Conservation (phyloP, 1,140 invertebrate species). For the Drosophila subpulchrella region DNA sequence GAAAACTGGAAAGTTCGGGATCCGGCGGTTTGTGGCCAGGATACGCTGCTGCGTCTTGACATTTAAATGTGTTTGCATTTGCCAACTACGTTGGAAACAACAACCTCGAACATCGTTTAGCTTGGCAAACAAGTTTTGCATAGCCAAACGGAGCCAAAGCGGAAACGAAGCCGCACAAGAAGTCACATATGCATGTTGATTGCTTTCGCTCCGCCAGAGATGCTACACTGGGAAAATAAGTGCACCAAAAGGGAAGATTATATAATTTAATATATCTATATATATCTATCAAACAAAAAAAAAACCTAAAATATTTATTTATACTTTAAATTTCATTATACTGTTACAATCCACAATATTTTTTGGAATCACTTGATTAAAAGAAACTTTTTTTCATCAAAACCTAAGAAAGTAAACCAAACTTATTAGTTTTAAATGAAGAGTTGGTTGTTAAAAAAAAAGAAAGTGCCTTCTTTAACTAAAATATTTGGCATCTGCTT, state of each 20-base stretch:
- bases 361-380: no score
- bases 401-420: no score
- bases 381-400: no score
- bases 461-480: no score
- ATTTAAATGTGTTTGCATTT: constrained; percentile 71
- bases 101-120: constrained; percentile 49
- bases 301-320: no score
- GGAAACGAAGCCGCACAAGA: constrained; percentile 45
- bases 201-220: constrained; percentile 45
- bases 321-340: no score
- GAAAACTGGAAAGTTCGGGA: constrained; percentile 23
- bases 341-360: no score
- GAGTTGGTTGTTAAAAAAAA: no score
- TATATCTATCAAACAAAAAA: no score
- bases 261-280: background rate
- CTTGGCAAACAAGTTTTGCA: constrained; percentile 53
- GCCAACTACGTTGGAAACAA: constrained; percentile 47
- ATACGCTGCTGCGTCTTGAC: constrained; percentile 53
- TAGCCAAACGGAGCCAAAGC: constrained; percentile 39
- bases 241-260: background rate
- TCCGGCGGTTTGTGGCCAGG: constrained; percentile 48
- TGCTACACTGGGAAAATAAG: constrained; percentile 3
- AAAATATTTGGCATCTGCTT: no score
- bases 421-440: no score
- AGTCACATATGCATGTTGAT: constrained; percentile 69